Conservation (phyloP, 2,113 vertebrate species). For the Planiliza haematocheilus region DNA sequence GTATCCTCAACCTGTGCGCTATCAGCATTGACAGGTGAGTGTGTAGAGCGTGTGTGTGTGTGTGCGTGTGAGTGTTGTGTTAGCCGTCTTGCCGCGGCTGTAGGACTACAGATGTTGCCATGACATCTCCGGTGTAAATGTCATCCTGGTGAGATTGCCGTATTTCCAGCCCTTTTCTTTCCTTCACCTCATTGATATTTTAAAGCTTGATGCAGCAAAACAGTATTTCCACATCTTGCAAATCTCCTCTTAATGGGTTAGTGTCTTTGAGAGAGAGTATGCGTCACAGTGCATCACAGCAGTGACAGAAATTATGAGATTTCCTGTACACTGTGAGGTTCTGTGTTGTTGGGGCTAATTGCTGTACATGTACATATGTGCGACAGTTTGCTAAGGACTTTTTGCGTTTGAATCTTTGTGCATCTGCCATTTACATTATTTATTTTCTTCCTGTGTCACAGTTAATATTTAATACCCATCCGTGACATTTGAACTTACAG, state of each 20-base stretch:
- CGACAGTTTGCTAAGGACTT: not conserved
- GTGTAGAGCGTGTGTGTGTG: not conserved
- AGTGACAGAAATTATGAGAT: not conserved
- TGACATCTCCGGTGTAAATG: conserved; percentile 32
- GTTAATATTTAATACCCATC: conserved; percentile 64
- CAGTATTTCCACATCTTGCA: conserved; percentile 2
- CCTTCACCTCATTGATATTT: conserved; percentile 25
- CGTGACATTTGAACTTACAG: conserved; percentile 50
- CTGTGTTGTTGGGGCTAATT: conserved; percentile 5
- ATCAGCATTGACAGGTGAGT: conserved; percentile 98
- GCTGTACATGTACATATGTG: not conserved
- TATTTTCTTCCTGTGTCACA: conserved; percentile 48
- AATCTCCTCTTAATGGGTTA: not conserved
- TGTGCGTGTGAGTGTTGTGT: conserved; percentile 1
- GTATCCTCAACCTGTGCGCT: conserved; percentile 96
- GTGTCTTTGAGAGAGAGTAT: conserved; percentile 13
- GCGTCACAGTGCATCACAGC: too few relatives aligned
- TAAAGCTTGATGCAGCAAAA: conserved; percentile 1
- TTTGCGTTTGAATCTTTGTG: conserved; percentile 9
- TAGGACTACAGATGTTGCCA: conserved; percentile 25
- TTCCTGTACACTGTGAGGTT: not conserved
- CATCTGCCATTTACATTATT: conserved; percentile 62
- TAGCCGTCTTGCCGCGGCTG: not conserved
- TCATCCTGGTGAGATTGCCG: conserved; percentile 15
- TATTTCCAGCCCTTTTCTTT: not conserved